Evolutionary conservation across 2,113 vertebrate species (phyloP), one percentile per base, ranked within the genome.

Genomic region (Silurus glanis): DNA sequence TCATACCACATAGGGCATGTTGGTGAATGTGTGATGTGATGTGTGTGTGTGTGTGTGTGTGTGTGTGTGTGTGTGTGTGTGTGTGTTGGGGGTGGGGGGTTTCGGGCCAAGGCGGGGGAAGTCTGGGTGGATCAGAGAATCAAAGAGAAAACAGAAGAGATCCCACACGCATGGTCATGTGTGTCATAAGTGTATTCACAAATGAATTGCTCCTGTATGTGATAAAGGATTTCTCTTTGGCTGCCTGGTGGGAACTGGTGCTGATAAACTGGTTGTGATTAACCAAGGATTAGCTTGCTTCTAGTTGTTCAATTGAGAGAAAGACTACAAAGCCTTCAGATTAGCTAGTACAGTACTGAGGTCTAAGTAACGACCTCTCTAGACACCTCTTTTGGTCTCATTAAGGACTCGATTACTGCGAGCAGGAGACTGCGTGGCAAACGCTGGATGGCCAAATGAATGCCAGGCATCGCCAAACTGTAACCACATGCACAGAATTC

Each of bases 241-340:
- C 49, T 58, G n/a, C 64, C 86, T 89, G 76, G 84, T 86, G 86
- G 85, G 66, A 86, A 85, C 62, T 37, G 37, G 56, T 82, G 87
- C 87, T 12, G 66, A 56, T 10, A 79, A 87, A 81, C 83, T 66
- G 72, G 67, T 91, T 91, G 89, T 89, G 76, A 81, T 87, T 88
- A 87, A 83, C 90, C 88, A 74, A 80, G 87, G 86, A 83, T 92
- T 88, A 88, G 66, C 76, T 91, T 89, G n/a, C 86, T 90, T 83
- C 62, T 88, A 37, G 62, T 89, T 81, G 83, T 90, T 74, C 74
- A 90, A 89, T 86, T 89, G 83, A 88, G 86, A 89, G 85, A 90
- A 91, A 89, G 88, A 89, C 89, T 82, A 80, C 79, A 56, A 37
- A 37, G 23, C 37, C n/a, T 59, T 19, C 9, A 19, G 7, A 37